A percentile compares a stretch with the other conserved stretches of the same genome.
phyloP scores from a whole-genome alignment of 2,888 invertebrate species.

The Acanthococcus lagerstroemiae region DNA sequence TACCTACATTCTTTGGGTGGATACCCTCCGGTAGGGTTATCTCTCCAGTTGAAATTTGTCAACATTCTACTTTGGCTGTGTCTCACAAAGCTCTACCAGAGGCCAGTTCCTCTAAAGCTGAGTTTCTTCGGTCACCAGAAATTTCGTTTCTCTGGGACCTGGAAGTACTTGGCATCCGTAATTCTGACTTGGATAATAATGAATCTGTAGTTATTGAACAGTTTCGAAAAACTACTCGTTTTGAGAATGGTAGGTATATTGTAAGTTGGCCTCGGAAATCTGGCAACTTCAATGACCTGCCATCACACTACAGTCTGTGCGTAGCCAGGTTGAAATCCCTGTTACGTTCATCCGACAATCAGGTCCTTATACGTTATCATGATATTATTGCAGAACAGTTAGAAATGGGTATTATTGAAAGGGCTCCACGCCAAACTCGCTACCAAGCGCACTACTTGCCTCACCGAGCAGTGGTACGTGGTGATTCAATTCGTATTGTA shows the following conservation, averaged over 20 bases:
- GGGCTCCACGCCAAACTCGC: conserved; percentile 4
- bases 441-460: conserved; percentile 34
- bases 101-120: too few species aligned
- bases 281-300: neutral
- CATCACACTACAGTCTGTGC: neutral
- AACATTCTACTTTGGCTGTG: too few species aligned
- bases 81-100: too few species aligned
- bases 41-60: too few species aligned
- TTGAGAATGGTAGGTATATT: neutral
- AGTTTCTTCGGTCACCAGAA: too few species aligned
- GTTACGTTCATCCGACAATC: neutral
- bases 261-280: neutral
- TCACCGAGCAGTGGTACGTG: conserved; percentile 35
- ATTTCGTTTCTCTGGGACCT: too few species aligned
- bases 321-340: neutral
- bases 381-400: neutral
- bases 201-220: neutral
- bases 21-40: too few species aligned
- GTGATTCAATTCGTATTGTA: conserved; percentile 35
- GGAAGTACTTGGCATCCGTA: neutral
- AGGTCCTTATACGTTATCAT: neutral
- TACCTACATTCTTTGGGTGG: too few species aligned
- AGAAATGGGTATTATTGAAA: conserved; percentile 30
- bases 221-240: neutral
- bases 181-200: neutral